A percentile compares a stretch with the other conserved stretches of the same genome.
These are phyloP conservation scores for Crocallis elinguaria DNA, from an alignment of 2,888 invertebrate species.

Conservation along the genomic window DNA sequence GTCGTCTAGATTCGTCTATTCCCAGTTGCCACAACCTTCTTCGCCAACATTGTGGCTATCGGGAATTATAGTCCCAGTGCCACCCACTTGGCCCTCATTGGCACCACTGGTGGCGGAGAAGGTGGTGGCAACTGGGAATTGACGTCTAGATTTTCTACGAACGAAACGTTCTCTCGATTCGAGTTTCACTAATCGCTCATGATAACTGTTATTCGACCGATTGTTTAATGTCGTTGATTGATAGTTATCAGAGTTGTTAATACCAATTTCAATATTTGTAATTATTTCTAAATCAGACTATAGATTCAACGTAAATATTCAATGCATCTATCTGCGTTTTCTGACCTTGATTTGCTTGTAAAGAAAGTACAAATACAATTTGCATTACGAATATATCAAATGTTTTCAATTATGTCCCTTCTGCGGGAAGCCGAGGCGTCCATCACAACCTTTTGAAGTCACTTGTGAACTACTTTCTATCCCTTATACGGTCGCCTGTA, in stretches of 20 bases:
- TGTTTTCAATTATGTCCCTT: slow-evolving; percentile 1
- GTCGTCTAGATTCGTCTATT: no score
- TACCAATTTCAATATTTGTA: not conserved
- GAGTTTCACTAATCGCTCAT: slow-evolving; percentile 1
- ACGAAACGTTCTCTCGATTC: not conserved
- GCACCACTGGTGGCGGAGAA: no score
- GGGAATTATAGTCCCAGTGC: no score
- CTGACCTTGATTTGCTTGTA: slow-evolving; percentile 56
- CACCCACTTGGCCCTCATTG: no score
- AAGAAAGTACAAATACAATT: slow-evolving; percentile 75
- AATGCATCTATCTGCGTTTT: slow-evolving; percentile 1
- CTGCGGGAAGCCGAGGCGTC: not conserved
- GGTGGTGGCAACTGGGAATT: no score
- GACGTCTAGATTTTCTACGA: no score
- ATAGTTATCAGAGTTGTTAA: slow-evolving; percentile 3
- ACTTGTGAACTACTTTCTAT: no score
- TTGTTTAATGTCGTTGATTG: slow-evolving; percentile 12
- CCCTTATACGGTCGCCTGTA: no score
- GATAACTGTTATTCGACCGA: not conserved
- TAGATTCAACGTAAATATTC: not conserved
- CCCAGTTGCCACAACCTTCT: no score
- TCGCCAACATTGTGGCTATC: no score
- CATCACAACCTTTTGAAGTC: no score
- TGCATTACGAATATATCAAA: slow-evolving; percentile 40
- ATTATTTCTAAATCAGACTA: not conserved